Conservation (phyloP, 2,888 invertebrate species). For the Megalurothrips usitatus region DNA sequence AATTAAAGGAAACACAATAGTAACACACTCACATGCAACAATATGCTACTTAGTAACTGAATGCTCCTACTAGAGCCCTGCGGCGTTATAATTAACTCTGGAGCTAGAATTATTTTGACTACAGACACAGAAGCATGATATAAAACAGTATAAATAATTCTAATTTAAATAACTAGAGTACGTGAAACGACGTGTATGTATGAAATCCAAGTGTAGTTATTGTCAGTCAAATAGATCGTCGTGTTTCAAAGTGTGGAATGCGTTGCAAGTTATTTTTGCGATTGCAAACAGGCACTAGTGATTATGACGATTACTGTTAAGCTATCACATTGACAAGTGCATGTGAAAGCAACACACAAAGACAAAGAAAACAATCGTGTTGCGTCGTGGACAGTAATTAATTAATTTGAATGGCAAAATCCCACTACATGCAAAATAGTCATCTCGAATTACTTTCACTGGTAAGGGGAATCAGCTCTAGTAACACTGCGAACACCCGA, state of each 20-base stretch:
- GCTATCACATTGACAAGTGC: neutral
- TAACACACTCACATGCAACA: neutral
- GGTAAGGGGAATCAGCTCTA: too few relatives aligned
- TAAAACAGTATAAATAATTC: neutral
- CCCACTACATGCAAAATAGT: too few relatives aligned
- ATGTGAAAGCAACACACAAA: conserved; percentile 1
- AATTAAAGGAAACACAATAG: neutral
- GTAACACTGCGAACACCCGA: neutral
- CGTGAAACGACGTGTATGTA: too few relatives aligned
- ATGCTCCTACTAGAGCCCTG: too few relatives aligned
- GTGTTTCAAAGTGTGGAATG: too few relatives aligned
- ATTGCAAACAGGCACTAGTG: neutral
- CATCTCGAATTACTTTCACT: too few relatives aligned
- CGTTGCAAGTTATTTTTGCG: too few relatives aligned
- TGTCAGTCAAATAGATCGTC: too few relatives aligned
- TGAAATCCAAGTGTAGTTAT: too few relatives aligned
- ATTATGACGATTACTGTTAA: neutral
- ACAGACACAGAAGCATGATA: neutral
- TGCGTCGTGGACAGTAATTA: too few relatives aligned
- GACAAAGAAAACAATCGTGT: too few relatives aligned
- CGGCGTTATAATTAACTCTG: neutral
- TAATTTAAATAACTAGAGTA: neutral
- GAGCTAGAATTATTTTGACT: neutral
- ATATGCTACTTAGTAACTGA: neutral
- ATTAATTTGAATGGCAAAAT: too few relatives aligned